Evolutionary conservation across 2,113 vertebrate genomes (phyloP), one percentile per base, ranked within the genome.

Genomic region (Oreocharis arfaki): DNA sequence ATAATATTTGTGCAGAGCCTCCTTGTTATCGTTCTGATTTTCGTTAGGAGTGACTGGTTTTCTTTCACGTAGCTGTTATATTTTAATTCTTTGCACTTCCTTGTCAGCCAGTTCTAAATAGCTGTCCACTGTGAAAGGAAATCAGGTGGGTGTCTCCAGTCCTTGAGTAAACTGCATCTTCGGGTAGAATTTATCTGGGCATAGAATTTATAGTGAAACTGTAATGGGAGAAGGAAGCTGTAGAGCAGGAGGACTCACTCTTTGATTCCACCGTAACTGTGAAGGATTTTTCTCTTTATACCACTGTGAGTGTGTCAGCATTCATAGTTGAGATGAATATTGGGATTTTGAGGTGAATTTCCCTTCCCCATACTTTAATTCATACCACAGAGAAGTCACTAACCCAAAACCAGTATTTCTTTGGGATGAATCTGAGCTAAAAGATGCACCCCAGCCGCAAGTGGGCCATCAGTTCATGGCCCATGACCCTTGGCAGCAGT

Each of bases 291-390:
- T 27, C 23, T 59, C 21, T 79, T 55, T 28, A 11, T n/a, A 32
- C 10, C 7, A 4, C 16, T 15, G 5, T 32, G 17, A 32, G 2
- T 37, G 12, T 55, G 41, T 21, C 55, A 50, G 5, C 0, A 0
- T 76, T 47, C 60, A 33, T 11, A 56, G 13, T 6, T 56, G 19
- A 41, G 22, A 32, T 41, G 10, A 56, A 11, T 64, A 69, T 15
- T 30, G 27, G 20, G 14, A 39, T 69, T 84, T 69, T 47, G 14
- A 56, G 37, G 55, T 63, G 67, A 71, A 30, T 17, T 33, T 47
- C 30, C 3, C 3, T 7, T 71, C 27, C 11, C 11, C 5, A 2
- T 42, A 7, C 24, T 82, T 63, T 8, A 67, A 50, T 82, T 80
- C 18, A 4, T 22, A 14, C 7, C 41, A 49, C 18, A 73, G 35